Base-by-base conservation (phyloP, 2,113 vertebrate genomes). In the Tupaia chinensis region DNA sequence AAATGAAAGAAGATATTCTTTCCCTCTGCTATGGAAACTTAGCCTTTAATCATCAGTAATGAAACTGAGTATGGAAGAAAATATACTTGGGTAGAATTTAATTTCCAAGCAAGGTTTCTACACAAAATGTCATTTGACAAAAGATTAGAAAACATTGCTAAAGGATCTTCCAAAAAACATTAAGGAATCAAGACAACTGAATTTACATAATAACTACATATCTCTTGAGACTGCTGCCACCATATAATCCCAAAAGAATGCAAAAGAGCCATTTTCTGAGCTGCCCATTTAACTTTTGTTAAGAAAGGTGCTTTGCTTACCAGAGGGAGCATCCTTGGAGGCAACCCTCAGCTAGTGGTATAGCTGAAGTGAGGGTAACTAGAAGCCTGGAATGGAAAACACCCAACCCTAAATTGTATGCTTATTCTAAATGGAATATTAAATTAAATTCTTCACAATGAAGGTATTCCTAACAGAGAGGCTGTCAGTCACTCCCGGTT, bases 381-480 rank as follows among this genome's bases (percentile, higher is more conserved):
- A 95, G 73, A 97, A 29, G 96, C 94, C 95, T 97, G 93, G 79
- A 91, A 98, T 91, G 92, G 97, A 95, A 98, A 95, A 63, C 25
- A 80, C 14, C 81, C 95, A 96, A 95, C 88, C 69, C 97, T 83
- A 98, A 98, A 98, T 98, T 95, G 98, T 97, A 98, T 98, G 98
- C 97, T 98, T 98, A 98, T 98, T 98, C 98, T 98, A 98, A 98
- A 98, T 98, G 95, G 97, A 98, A 98, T 98, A 98, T 98, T 98
- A 98, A 98, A 98, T 98, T 98, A 97, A 98, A 94, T 96, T 98
- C 96, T 95, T 97, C 97, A 97, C 98, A 98, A 98, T 98, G 98
- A 99, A 98, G 98, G 98, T 99, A 99, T 99, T 98, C 97, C 98
- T 98, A 98, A 98, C 98, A 98, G 97, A 98, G 97, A 94, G 97